Evolutionary conservation across 2,888 invertebrate species (phyloP).

Genomic region (Limenitis camilla): DNA sequence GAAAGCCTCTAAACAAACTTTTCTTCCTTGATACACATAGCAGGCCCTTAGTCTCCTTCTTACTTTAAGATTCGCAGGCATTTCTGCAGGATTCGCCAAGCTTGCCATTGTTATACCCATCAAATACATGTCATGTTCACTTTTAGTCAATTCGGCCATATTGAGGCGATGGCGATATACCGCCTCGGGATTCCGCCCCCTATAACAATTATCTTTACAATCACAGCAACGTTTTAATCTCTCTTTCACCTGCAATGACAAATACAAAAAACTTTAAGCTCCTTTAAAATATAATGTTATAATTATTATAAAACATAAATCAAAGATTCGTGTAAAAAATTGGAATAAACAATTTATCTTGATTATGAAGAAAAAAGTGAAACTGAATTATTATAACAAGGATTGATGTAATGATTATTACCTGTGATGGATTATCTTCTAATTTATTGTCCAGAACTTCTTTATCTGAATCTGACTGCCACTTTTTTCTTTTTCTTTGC

Average conservation of each 20-base stretch:
- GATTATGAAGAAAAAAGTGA: too few species aligned
- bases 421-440: constrained; percentile 79
- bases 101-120: constrained; percentile 91
- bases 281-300: neutral
- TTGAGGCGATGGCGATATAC: constrained; percentile 85
- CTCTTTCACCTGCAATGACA: constrained; percentile 74
- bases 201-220: constrained; percentile 85
- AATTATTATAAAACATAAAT: neutral
- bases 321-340: neutral
- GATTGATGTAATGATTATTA: constrained; percentile 27
- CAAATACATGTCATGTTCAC: constrained; percentile 88
- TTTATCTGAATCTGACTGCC: constrained; percentile 56
- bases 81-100: constrained; percentile 82
- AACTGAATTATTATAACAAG: neutral
- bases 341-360: neutral
- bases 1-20: constrained; percentile 86
- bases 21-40: constrained; percentile 84
- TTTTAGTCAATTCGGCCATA: constrained; percentile 85
- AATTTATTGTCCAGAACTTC: constrained; percentile 78
- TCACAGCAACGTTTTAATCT: constrained; percentile 83
- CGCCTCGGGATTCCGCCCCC: constrained; percentile 82
- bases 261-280: neutral
- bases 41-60: constrained; percentile 81
- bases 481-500: constrained; percentile 71
- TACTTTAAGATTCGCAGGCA: constrained; percentile 84